Evolutionary conservation across 2,113 vertebrate species (phyloP), one percentile per base, ranked within the genome.

Genomic region (Amphiprion ocellaris): DNA sequence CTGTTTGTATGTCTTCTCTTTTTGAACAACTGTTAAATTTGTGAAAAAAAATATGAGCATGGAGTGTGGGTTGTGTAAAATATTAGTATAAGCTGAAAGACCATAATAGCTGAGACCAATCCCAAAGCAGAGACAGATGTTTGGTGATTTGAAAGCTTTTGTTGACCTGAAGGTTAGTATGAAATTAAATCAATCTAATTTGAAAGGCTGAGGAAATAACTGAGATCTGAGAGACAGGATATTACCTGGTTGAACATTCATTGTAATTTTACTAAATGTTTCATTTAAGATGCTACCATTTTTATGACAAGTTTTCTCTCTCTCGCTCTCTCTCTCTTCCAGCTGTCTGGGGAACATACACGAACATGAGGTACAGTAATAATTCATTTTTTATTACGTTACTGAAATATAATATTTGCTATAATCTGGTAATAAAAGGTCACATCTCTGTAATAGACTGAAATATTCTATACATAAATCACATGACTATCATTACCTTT

Each of bases 311-410:
- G 0, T 30, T 60, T 69, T 49, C 4, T 72, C 4, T 68, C 73
- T 44, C 2, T 83, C 10, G 90, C 50, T 91, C 50, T 44, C 2
- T 83, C 10, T 91, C 47, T 91, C 50, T 93, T 93, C 28, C 78
- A 95, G 95, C 95, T 90, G 94, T 95, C 74, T 95, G 94, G 95
- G 95, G 93, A 90, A 93, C 94, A 46, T 95, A 94, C 55, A 92
- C 92, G 4, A 95, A 94, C 77, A 94, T 95, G 92, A 95, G 95
- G 95, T 95, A 94, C 56, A 75, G 53, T 82, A 37, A 69, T 11
- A 33, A 0, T 19, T 74, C 65, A 4, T 47, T 14, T 5, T 33
- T 0, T 54, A 3, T 60, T n/a, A 46, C 3, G 5, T 21, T 30
- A 67, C 2, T 74, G 50, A 52, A 26, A 58, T 63, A 4, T 62